phyloP scores from a whole-genome alignment of 2,113 vertebrate genomes.

The Mola mola region DNA sequence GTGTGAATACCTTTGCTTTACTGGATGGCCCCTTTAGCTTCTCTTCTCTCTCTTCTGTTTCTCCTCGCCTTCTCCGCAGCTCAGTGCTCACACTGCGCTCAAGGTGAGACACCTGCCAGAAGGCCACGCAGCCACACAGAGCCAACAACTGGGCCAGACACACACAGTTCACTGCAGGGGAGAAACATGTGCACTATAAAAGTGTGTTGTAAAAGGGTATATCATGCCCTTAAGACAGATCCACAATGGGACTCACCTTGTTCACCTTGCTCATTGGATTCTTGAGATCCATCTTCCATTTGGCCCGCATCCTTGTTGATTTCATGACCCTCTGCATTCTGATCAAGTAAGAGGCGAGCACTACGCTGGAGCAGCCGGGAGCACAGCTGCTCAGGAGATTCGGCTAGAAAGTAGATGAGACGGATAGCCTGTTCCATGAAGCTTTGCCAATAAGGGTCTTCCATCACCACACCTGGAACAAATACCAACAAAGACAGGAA shows the following conservation, averaged over 20 bases:
- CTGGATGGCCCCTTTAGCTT: slow-evolving; percentile 74
- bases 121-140: slow-evolving; percentile 90
- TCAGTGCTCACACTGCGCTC: slow-evolving; percentile 90
- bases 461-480: slow-evolving; percentile 76
- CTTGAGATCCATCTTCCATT: slow-evolving; percentile 64
- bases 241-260: slow-evolving; percentile 59
- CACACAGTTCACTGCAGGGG: slow-evolving; percentile 80
- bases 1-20: slow-evolving; percentile 76
- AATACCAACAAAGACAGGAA: not conserved
- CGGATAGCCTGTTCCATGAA: slow-evolving; percentile 90
- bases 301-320: slow-evolving; percentile 54
- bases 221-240: not conserved
- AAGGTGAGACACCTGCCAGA: slow-evolving; percentile 92
- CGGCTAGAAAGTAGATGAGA: slow-evolving; percentile 91
- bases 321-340: slow-evolving; percentile 60
- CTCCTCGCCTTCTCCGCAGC: slow-evolving; percentile 87
- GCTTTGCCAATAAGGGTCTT: slow-evolving; percentile 89
- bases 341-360: slow-evolving; percentile 74
- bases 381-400: slow-evolving; percentile 90
- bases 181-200: slow-evolving; percentile 48
- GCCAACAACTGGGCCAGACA: slow-evolving; percentile 89
- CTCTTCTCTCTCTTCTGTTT: slow-evolving; percentile 84
- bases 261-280: slow-evolving; percentile 66
- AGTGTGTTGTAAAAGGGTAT: not conserved
- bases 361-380: slow-evolving; percentile 86